Percentiles rank a stretch among this genome's conserved stretches.
Evolutionary conservation across 2,113 vertebrate species (phyloP).

Genomic region (Dendrocopos noguchii): DNA sequence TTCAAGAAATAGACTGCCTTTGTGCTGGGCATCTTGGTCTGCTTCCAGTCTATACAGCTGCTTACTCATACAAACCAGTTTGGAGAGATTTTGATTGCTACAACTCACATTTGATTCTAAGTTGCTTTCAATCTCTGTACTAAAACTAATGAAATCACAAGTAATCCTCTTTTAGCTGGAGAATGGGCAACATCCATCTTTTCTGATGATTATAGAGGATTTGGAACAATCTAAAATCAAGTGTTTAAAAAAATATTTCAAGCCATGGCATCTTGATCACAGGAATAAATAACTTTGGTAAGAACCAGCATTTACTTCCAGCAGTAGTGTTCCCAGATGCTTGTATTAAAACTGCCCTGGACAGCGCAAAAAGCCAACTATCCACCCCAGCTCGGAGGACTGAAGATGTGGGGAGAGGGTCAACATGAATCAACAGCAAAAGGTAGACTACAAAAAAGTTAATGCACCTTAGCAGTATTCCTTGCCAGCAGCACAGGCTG

Average conservation of each 20-base stretch:
- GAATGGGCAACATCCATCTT: neutral
- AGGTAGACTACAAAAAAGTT: neutral
- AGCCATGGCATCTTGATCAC: neutral
- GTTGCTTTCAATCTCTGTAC: neutral
- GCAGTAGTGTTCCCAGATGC: neutral
- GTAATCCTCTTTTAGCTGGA: neutral
- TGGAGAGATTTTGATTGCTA: neutral
- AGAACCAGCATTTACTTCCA: neutral
- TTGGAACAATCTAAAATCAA: neutral
- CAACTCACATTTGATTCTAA: neutral
- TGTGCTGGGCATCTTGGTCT: neutral
- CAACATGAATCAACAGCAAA: neutral
- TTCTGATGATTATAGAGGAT: neutral
- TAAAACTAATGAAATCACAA: conserved; percentile 11
- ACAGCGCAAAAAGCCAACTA: neutral
- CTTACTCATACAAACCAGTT: neutral
- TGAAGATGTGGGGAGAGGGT: neutral
- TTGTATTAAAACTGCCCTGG: neutral
- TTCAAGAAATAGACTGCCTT: neutral
- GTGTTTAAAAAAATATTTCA: neutral
- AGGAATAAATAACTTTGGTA: neutral
- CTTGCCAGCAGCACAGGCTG: neutral
- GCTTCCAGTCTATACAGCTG: neutral
- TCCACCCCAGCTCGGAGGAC: neutral
- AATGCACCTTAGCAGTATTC: neutral